phyloP scores from a whole-genome alignment of 2,797 vertebrate species.

The Moxostoma hubbsi region DNA sequence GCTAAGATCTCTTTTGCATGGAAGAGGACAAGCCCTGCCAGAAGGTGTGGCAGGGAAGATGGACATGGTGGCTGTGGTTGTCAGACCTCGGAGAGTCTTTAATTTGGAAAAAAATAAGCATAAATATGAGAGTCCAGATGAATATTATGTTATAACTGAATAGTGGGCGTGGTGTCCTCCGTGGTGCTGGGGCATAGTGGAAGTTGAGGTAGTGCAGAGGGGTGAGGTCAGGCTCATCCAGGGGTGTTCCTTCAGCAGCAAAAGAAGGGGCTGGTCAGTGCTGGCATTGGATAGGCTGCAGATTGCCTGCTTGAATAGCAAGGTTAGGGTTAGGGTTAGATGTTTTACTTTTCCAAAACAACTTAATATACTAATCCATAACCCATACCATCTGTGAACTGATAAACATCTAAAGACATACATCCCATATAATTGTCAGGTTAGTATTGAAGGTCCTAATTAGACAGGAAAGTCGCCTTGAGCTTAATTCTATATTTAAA shows the following conservation, averaged over 20 bases:
- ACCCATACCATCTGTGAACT: no score
- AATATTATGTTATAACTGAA: slow-evolving; percentile 3
- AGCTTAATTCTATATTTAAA: not conserved
- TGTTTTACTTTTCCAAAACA: no score
- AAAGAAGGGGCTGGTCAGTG: no score
- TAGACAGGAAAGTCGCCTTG: not conserved
- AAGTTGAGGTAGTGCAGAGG: slow-evolving; percentile 17
- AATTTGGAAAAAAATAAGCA: not conserved
- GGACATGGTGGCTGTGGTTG: not conserved
- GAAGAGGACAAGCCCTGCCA: slow-evolving; percentile 84
- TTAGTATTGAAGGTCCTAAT: not conserved
- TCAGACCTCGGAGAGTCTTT: not conserved
- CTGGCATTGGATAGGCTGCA: no score
- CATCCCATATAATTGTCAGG: not conserved
- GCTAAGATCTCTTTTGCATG: slow-evolving; percentile 90
- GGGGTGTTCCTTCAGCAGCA: no score
- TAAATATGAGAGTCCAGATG: not conserved
- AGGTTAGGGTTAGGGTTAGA: no score
- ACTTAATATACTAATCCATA: no score
- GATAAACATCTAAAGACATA: no score
- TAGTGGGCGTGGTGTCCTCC: not conserved
- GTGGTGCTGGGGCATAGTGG: not conserved
- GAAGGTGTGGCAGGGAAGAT: not conserved
- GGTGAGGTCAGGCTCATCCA: not conserved
- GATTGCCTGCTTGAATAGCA: no score